Conservation (phyloP, 2,888 invertebrate genomes). For the Scaptodrosophila latifasciaeformis region DNA sequence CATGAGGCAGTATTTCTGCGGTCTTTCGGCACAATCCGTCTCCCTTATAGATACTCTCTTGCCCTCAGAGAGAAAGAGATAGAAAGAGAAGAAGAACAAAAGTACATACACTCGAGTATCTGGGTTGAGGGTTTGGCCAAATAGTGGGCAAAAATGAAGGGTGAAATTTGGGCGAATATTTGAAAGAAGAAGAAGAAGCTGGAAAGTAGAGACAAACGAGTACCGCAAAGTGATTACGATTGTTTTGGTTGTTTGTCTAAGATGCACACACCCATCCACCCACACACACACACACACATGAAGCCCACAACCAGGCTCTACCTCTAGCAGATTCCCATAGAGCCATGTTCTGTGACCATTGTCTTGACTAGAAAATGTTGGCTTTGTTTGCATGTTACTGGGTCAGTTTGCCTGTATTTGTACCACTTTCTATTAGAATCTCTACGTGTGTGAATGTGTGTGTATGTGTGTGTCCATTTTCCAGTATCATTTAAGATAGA, state of each 20-base stretch:
- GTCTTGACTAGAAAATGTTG: conserved; percentile 36
- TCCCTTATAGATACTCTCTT: too few relatives aligned
- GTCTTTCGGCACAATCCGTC: too few relatives aligned
- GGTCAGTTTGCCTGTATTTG: conserved; percentile 34
- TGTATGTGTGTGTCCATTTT: conserved; percentile 17
- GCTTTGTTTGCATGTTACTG: conserved; percentile 57
- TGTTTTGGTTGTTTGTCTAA: conserved; percentile 65
- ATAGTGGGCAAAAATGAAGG: not conserved
- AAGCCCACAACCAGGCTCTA: not conserved
- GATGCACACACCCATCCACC: conserved; percentile 33
- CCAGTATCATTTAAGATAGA: conserved; percentile 28
- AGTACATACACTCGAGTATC: too few relatives aligned
- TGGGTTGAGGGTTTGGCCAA: conserved; percentile 1
- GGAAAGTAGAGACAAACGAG: too few relatives aligned
- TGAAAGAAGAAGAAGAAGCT: conserved; percentile 55
- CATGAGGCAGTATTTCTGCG: too few relatives aligned
- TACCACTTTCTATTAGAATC: not conserved
- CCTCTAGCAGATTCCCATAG: conserved; percentile 10
- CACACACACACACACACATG: conserved; percentile 15
- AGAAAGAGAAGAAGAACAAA: not conserved
- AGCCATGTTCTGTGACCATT: conserved; percentile 31
- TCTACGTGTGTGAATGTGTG: conserved; percentile 18
- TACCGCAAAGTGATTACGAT: conserved; percentile 64
- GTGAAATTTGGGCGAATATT: conserved; percentile 33
- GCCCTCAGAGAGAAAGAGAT: too few relatives aligned